Base-by-base conservation (phyloP, 2,797 vertebrate genomes). In the Propithecus deckenii region DNA sequence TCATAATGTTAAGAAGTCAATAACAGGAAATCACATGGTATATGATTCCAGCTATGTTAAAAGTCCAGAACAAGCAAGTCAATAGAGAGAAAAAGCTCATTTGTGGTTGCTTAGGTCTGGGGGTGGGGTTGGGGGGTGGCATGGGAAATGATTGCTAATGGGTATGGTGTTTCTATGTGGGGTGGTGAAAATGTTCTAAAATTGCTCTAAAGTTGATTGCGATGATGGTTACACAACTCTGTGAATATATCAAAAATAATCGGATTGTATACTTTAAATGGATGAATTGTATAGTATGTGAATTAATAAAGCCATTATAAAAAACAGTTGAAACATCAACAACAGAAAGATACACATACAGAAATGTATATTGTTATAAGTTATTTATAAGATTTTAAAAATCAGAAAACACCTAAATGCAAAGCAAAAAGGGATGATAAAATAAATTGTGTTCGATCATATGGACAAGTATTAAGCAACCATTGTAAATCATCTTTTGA, bases 371-470 rank as follows among this genome's bases (percentile, higher is more conserved):
- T 69, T 80, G 1, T 89, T 81, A 14, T 18, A 57, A 79, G 32
- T 78, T 79, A 72, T 57, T 69, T 80, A 6, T 57, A 96, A 88
- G 14, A 65, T 35, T 63, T 71, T 81, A n/a, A 71, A 89, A 78
- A 78, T 80, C 7, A 69, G 46, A 84, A 89, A 30, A 69, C 48
- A 83, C 8, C 57, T 81, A 95, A 75, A 72, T 67, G 43, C 25
- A 72, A 94, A 67, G 35, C 25, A 88, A 74, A 75, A 93, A 48
- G 3, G 8, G 5, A 55, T 30, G 35, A 4, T 41, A 57, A 93
- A 50, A 94, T 78, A 63, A 86, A 83, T 38, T 38, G 71, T 46
- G 4, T 46, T 89, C 25, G n/a, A 12, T 46, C 74, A n/a, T 57
- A 41, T 46, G 78, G 80, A 48, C 38, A 94, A 79, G 23, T 28